phyloP scores from a whole-genome alignment of 2,113 vertebrate genomes.

The Microcebus griseorufus region DNA sequence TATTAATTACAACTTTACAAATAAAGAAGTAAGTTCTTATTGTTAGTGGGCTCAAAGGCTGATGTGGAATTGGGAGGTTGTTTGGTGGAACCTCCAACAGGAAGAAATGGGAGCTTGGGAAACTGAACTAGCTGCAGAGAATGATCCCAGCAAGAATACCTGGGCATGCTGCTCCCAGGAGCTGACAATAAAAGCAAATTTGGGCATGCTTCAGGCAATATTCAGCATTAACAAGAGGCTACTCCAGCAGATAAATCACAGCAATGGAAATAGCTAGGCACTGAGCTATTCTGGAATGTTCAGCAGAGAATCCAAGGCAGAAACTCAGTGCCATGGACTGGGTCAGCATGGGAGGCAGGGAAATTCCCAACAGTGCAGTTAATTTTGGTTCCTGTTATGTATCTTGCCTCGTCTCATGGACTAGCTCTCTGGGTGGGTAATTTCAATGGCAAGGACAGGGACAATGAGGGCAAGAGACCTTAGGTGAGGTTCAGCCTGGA shows the following conservation, averaged over 20 bases:
- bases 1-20: conserved; percentile 46
- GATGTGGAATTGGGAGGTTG: not conserved
- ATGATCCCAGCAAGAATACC: not conserved
- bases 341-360: not conserved
- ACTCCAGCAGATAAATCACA: not conserved
- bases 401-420: not conserved
- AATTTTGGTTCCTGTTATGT: not conserved
- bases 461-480: not conserved
- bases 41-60: not conserved
- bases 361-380: not conserved
- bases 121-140: not conserved
- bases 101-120: not conserved
- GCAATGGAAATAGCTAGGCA: not conserved
- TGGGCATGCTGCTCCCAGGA: not conserved
- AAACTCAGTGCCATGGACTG: not conserved
- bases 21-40: conserved; percentile 10
- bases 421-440: not conserved
- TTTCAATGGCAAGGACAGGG: not conserved
- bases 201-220: not conserved
- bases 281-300: not conserved
- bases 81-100: not conserved
- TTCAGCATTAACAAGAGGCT: not conserved
- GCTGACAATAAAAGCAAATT: not conserved
- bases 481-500: not conserved
- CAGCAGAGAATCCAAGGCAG: not conserved